Evolutionary conservation across 2,888 invertebrate species (phyloP), one percentile per base, ranked within the genome.

Genomic region (Holacanthella duospinosa): DNA sequence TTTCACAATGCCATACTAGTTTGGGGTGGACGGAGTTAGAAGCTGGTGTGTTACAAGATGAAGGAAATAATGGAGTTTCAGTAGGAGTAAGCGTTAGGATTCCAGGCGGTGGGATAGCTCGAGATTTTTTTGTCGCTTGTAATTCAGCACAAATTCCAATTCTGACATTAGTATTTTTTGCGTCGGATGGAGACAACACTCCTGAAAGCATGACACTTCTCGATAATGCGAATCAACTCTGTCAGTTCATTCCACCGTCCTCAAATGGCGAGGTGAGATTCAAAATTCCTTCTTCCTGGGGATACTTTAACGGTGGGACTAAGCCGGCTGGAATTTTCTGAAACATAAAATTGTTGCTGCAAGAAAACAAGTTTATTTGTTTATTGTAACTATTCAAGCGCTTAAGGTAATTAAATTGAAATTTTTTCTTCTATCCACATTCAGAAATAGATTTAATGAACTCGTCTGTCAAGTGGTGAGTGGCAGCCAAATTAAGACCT

Each of bases 401-500:
- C n/a, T n/a, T n/a, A n/a, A n/a, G n/a, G 6, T 36, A 16, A 16
- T 36, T 36, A 36, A 36, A 36, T 36, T 6, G 36, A 16, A 12
- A 12, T 36, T 16, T 16, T 36, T 36, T 36, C 16, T 36, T 36
- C n/a, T 48, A 48, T 48, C 4, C 48, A 21, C 48, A 48, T 9
- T 48, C 21, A 9, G 4, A 4, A 48, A 48, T 21, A 21, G 48
- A 48, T 57, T 57, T 27, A 4, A 57, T 29, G 29, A 57, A 57
- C 24, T 57, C 57, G 16, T 57, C 19, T 4, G 27, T 57, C 12
- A 57, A 24, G 36, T 57, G 29, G 24, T 57, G 57, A 6, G 28
- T 19, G 24, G 57, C 57, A 6, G 57, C 57, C 12, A 57, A 21
- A n/a, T 57, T 29, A 24, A 57, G 4, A 4, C 57, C 57, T 19